Evolutionary conservation across 2,113 vertebrate genomes (phyloP), one percentile per base, ranked within the genome.

Genomic region (Pomatorhinus ruficollis): DNA sequence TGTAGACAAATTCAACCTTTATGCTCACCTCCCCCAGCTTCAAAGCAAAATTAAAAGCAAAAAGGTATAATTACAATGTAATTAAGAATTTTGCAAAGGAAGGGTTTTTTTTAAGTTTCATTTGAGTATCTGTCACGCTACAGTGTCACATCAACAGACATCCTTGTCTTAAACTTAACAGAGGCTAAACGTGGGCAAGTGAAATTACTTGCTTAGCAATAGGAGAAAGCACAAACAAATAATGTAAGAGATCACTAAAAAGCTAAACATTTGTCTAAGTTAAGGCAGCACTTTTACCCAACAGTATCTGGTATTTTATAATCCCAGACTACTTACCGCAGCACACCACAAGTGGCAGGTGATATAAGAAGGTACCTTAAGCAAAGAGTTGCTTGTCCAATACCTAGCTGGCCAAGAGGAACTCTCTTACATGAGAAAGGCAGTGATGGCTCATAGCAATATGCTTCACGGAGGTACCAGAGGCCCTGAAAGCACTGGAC

Each of bases 331-430:
- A 99, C 99, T 99, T 98, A 99, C 99, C 99, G 97, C 98, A 97
- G 96, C 95, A 98, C 93, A 61, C 96, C 97, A 97, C 96, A 91
- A 97, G 96, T 89, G 97, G 90, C 95, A 97, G 97, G 95, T 97
- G 97, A 94, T 45, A 91, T 86, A 96, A 97, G 96, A 94, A 96
- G 97, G 96, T 97, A 98, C 98, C 98, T 99, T 99, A 99, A 98
- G 98, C 98, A 99, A 98, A 99, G 98, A 99, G 98, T 96, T 98
- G 99, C 98, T 98, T 98, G 98, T 99, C 99, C 99, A 99, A 98
- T 96, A 98, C 97, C 97, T 97, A 97, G 97, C 96, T 97, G 95
- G 94, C 97, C 98, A 97, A 97, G 97, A 97, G 97, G 97, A 97
- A 96, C 96, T 97, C 95, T 96, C 97, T 98, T 91, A 97, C 97